A percentile compares a stretch with the other conserved stretches of the same genome.
Conservation (phyloP, 2,888 invertebrate genomes). For the Synergus japonicus region DNA sequence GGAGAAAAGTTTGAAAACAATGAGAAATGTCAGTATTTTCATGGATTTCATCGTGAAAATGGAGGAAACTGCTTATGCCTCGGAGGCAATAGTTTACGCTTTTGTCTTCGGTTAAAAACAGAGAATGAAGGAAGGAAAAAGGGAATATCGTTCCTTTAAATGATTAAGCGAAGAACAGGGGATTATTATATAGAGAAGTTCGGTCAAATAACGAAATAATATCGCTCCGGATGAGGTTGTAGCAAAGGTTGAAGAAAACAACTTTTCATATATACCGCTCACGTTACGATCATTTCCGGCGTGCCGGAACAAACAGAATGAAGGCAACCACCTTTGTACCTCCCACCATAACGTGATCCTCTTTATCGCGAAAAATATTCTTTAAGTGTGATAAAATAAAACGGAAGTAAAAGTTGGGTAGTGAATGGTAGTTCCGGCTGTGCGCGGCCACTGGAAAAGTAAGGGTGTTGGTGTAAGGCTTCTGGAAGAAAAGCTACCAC, state of each 20-base stretch:
- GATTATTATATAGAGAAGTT: conserved; percentile 47
- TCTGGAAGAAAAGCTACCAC: conserved; percentile 47
- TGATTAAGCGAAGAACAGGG: conserved; percentile 48
- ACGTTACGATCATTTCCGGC: conserved; percentile 55
- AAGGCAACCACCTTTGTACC: conserved; percentile 54
- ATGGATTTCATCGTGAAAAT: not conserved
- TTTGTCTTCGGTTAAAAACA: conserved; percentile 9
- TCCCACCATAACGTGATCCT: conserved; percentile 53
- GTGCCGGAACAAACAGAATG: conserved; percentile 57
- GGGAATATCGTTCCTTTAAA: conserved; percentile 38
- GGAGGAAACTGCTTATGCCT: not conserved
- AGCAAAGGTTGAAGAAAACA: conserved; percentile 53
- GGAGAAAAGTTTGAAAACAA: not conserved
- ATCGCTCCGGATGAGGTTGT: conserved; percentile 46
- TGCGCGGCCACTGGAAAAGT: conserved; percentile 44
- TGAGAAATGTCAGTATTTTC: not conserved
- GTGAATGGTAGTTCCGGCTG: conserved; percentile 44
- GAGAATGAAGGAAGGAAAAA: not conserved
- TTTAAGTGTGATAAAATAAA: conserved; percentile 56
- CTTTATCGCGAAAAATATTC: conserved; percentile 57
- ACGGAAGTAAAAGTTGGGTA: conserved; percentile 54
- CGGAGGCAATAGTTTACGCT: not conserved
- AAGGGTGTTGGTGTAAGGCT: conserved; percentile 42
- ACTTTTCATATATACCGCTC: conserved; percentile 54
- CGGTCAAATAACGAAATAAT: conserved; percentile 50